Conservation (phyloP, 2,797 vertebrate genomes). For the Eospalax fontanierii region DNA sequence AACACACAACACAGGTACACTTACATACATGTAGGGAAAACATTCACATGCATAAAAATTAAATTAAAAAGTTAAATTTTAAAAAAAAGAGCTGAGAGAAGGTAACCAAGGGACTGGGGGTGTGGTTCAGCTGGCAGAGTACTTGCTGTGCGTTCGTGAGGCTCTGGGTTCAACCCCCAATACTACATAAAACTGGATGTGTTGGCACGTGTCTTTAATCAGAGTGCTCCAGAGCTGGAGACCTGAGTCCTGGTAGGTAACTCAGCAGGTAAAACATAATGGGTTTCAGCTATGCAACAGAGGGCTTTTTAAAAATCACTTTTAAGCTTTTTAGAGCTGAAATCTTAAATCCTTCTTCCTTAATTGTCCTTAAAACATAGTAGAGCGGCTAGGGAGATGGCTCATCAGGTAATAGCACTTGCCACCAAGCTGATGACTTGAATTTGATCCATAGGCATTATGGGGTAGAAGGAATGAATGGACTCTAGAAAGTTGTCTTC, state of each 20-base stretch:
- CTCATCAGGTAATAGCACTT: too few relatives aligned
- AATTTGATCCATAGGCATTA: too few relatives aligned
- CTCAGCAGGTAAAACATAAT: background rate
- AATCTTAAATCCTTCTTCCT: too few relatives aligned
- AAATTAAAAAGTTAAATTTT: too few relatives aligned
- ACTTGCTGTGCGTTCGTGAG: background rate
- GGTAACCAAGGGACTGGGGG: background rate
- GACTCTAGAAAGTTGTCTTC: background rate
- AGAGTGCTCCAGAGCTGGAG: background rate
- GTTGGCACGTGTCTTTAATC: background rate
- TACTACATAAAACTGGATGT: background rate
- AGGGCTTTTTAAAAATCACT: too few relatives aligned
- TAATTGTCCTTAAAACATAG: too few relatives aligned
- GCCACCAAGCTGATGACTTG: too few relatives aligned
- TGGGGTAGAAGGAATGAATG: background rate
- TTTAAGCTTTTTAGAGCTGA: too few relatives aligned
- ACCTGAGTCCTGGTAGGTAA: background rate
- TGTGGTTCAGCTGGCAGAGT: background rate
- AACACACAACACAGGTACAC: too few relatives aligned
- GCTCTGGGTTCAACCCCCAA: background rate
- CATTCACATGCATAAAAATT: too few relatives aligned
- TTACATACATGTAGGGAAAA: too few relatives aligned
- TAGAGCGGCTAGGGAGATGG: too few relatives aligned
- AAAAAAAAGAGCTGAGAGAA: background rate
- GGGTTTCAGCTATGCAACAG: background rate